A percentile compares a stretch with the other conserved stretches of the same genome.
Evolutionary conservation across 2,113 vertebrate genomes (phyloP).

Genomic region (Poecile atricapillus): DNA sequence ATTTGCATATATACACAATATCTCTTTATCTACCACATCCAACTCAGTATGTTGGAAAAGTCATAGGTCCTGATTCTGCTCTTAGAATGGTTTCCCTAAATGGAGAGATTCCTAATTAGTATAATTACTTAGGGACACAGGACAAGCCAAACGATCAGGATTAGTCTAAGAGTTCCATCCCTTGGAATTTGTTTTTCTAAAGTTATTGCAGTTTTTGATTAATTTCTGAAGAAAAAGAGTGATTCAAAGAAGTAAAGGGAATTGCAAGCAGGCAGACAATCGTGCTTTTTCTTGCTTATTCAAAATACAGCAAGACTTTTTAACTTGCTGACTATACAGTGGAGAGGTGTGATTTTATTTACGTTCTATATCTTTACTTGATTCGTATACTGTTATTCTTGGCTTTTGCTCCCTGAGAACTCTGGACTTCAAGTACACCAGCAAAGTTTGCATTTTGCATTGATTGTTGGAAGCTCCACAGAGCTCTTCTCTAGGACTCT

Average conservation of each 20-base stretch:
- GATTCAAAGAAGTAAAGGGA: neutral
- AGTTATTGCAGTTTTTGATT: neutral
- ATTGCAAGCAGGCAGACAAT: neutral
- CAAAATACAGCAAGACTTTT: neutral
- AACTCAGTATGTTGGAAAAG: neutral
- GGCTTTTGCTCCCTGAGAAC: neutral
- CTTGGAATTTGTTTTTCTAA: neutral
- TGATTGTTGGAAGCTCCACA: neutral
- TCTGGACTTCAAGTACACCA: neutral
- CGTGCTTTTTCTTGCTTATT: neutral
- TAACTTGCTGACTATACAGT: neutral
- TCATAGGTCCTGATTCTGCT: neutral
- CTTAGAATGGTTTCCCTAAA: neutral
- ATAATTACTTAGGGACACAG: neutral
- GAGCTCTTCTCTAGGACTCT: neutral
- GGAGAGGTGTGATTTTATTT: neutral
- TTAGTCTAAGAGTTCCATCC: neutral
- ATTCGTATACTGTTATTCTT: neutral
- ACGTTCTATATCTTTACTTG: neutral
- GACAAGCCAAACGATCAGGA: neutral
- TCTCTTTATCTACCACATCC: neutral
- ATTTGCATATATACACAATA: accelerated
- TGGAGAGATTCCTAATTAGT: neutral
- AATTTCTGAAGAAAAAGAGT: neutral
- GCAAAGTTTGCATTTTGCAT: neutral